phyloP scores from a whole-genome alignment of 2,797 vertebrate genomes.

The Rousettus madagascariensis region DNA sequence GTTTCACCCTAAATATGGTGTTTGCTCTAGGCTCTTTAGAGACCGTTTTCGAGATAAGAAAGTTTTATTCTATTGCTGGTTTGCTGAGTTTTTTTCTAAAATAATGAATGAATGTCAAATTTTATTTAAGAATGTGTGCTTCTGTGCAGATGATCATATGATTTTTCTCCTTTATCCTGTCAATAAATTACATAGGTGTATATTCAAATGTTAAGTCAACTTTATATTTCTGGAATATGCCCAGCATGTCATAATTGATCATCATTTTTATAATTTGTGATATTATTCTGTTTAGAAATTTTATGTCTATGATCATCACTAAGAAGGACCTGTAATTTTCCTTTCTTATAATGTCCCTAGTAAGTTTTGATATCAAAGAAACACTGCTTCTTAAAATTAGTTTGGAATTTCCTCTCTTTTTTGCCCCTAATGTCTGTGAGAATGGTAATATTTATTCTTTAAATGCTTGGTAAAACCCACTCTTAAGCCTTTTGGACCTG shows the following conservation, averaged over 20 bases:
- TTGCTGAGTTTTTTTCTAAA: constrained; percentile 41
- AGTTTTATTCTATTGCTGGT: constrained; percentile 5
- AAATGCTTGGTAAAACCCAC: not conserved
- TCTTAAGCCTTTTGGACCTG: not conserved
- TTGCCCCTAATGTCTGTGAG: not conserved
- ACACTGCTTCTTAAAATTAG: not conserved
- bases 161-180: constrained; percentile 33
- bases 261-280: not conserved
- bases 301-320: not conserved
- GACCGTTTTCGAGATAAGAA: constrained; percentile 44
- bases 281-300: not conserved
- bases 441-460: not conserved
- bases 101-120: constrained; percentile 30
- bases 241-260: not conserved
- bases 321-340: not conserved
- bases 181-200: not conserved
- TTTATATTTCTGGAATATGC: constrained; percentile 2
- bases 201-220: constrained; percentile 34
- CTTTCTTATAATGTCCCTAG: not conserved
- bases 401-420: not conserved
- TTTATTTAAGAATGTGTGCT: constrained; percentile 33
- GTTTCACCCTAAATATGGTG: constrained; percentile 40
- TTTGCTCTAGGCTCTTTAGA: constrained; percentile 35
- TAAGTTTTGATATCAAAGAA: not conserved
- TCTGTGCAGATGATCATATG: not conserved